Percentiles rank a stretch among this genome's conserved stretches.
Conservation (phyloP, 2,888 invertebrate genomes). For the Limnephilus auricula region DNA sequence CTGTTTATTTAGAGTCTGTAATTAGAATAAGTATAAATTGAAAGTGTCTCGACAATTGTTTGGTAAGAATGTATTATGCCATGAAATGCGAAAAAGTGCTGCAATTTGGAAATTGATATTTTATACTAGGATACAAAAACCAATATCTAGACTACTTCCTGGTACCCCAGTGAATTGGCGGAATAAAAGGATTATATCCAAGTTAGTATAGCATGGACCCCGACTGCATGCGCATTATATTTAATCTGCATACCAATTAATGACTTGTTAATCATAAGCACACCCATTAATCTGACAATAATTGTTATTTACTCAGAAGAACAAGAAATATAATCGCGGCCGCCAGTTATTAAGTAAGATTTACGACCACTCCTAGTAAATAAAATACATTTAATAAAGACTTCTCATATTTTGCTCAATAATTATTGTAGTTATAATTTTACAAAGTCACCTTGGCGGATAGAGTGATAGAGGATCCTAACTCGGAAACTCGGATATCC, state of each 20-base stretch:
- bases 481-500: neutral
- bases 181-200: neutral
- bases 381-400: neutral
- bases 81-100: neutral
- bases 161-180: neutral
- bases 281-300: neutral
- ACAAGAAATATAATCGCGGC: neutral
- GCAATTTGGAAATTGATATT: neutral
- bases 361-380: neutral
- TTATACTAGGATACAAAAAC: too few species aligned
- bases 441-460: neutral
- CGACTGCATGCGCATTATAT: too few species aligned
- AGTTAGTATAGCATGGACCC: neutral
- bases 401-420: neutral
- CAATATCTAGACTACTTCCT: neutral
- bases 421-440: neutral
- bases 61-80: neutral
- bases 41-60: neutral
- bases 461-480: neutral
- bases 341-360: neutral
- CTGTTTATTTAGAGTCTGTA: too few species aligned
- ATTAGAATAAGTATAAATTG: too few species aligned
- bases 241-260: neutral
- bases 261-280: neutral
- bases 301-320: slow-evolving; percentile 2